Percentiles rank a stretch among this genome's conserved stretches.
Evolutionary conservation across 2,888 invertebrate genomes (phyloP).

Genomic region (Brenthis daphne): DNA sequence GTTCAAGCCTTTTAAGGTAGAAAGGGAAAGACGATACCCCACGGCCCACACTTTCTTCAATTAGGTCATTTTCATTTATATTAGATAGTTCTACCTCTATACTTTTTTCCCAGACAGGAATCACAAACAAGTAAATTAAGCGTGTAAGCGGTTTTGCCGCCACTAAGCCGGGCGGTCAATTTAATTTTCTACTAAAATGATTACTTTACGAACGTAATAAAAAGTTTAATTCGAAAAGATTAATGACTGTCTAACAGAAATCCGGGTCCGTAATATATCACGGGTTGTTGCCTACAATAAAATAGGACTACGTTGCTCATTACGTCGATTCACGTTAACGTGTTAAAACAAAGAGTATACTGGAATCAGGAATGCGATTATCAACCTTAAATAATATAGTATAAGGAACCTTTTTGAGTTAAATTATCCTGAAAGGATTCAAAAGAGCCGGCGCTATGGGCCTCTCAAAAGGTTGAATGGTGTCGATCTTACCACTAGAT

Average conservation of each 20-base stretch:
- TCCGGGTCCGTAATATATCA: slow-evolving; percentile 51
- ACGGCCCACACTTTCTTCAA: too few species aligned
- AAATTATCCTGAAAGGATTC: slow-evolving; percentile 33
- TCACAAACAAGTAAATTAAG: neutral
- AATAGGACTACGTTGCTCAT: slow-evolving; percentile 51
- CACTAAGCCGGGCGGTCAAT: neutral
- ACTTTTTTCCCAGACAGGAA: too few species aligned
- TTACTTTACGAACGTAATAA: slow-evolving; percentile 33
- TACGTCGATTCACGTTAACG: slow-evolving; percentile 55
- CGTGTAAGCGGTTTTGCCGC: neutral
- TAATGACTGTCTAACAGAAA: slow-evolving; percentile 42
- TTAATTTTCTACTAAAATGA: neutral
- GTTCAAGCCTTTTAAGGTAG: neutral
- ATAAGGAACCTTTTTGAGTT: slow-evolving; percentile 21
- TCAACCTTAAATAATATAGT: neutral
- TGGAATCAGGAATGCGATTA: neutral
- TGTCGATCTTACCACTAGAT: slow-evolving; percentile 69
- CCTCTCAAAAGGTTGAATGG: slow-evolving; percentile 56
- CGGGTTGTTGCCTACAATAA: slow-evolving; percentile 46
- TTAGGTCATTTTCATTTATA: too few species aligned
- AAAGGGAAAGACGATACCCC: too few species aligned
- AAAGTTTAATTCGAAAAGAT: slow-evolving; percentile 45
- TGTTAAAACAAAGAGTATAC: slow-evolving; percentile 62
- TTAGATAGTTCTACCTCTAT: too few species aligned
- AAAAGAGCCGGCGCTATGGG: slow-evolving; percentile 59